These are phyloP conservation scores for Apocrypta bakeri DNA, from an alignment of 1,140 invertebrate genomes.

Conservation along the genomic window DNA sequence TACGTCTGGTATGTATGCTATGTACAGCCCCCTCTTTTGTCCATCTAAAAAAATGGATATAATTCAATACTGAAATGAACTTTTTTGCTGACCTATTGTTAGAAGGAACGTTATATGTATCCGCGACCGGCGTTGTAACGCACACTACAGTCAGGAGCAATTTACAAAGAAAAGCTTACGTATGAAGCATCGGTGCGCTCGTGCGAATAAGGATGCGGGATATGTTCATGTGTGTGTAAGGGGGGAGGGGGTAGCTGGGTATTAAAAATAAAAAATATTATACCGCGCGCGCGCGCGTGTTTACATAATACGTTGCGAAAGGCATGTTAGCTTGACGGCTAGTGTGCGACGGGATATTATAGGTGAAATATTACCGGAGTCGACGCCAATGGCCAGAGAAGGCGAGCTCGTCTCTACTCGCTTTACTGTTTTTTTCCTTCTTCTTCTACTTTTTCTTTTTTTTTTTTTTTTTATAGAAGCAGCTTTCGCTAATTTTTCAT, in stretches of 20 bases:
- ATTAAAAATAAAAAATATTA: neutral
- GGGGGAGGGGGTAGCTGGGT: too few relatives aligned
- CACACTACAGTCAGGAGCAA: neutral
- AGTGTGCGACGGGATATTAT: neutral
- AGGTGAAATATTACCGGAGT: neutral
- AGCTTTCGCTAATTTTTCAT: neutral
- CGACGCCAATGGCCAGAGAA: neutral
- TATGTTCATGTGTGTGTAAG: neutral
- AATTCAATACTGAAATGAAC: too few relatives aligned
- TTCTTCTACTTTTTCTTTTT: too few relatives aligned
- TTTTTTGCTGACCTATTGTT: too few relatives aligned
- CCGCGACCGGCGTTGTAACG: neutral
- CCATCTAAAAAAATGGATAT: too few relatives aligned
- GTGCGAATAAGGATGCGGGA: neutral
- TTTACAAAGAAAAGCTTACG: neutral
- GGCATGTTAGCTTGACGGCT: neutral
- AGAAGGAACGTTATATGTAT: neutral
- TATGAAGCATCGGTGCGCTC: neutral
- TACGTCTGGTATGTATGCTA: too few relatives aligned
- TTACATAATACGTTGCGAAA: neutral
- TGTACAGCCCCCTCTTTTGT: too few relatives aligned
- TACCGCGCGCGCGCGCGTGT: neutral
- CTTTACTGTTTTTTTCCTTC: too few relatives aligned
- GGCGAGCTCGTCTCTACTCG: neutral
- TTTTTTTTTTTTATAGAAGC: neutral